These are phyloP conservation scores for Trematomus loennbergii DNA, from an alignment of 2,113 vertebrate genomes.

Conservation along the genomic window DNA sequence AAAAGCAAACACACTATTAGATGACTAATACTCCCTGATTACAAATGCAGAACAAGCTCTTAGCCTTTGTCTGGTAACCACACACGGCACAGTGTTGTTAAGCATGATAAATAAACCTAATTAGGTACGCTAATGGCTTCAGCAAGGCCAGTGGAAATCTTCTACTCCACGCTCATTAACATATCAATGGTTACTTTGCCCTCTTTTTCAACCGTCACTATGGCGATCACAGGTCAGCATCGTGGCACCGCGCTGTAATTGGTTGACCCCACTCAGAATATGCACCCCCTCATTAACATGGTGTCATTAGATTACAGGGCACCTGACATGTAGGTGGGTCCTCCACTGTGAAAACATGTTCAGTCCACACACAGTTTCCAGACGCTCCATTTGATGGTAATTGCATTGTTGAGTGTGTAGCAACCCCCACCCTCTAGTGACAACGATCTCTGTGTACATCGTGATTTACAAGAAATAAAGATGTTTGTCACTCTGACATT, in stretches of 20 bases:
- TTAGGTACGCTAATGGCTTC: conserved; percentile 67
- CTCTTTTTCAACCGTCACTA: conserved; percentile 40
- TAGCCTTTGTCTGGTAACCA: conserved; percentile 56
- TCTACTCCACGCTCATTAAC: conserved; percentile 67
- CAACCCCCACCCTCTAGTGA: not conserved
- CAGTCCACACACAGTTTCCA: no score
- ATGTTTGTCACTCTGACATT: conserved; percentile 37
- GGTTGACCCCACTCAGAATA: conserved; percentile 41
- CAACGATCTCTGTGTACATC: conserved; percentile 20
- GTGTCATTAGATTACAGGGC: conserved; percentile 39
- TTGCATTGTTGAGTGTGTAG: not conserved
- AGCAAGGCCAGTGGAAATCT: conserved; percentile 68
- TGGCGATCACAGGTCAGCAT: conserved; percentile 76
- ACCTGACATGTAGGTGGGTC: conserved; percentile 22
- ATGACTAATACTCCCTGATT: conserved; percentile 61
- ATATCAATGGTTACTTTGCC: conserved; percentile 67
- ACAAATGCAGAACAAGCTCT: conserved; percentile 64
- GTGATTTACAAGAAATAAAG: conserved; percentile 24
- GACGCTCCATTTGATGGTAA: conserved; percentile 4
- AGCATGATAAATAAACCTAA: conserved; percentile 75
- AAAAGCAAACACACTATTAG: conserved; percentile 61
- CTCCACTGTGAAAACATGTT: conserved; percentile 4
- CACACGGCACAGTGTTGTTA: conserved; percentile 49
- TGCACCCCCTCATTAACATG: conserved; percentile 53
- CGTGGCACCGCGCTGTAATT: conserved; percentile 78